Conservation (phyloP, 2,113 vertebrate genomes). For the Gnathonemus longibarbis region DNA sequence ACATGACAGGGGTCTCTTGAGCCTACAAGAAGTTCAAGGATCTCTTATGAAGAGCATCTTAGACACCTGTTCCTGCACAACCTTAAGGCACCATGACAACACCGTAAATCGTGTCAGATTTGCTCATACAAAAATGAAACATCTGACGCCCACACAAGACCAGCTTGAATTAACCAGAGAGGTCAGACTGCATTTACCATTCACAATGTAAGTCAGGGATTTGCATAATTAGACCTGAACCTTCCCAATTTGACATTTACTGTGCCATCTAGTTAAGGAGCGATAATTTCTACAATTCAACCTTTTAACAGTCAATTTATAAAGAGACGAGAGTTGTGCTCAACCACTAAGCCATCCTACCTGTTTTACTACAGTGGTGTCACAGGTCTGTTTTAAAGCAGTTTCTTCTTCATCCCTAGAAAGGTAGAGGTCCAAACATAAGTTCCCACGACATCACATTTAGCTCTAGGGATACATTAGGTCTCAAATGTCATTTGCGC, state of each 20-base stretch:
- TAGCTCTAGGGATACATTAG: neutral
- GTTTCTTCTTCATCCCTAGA: neutral
- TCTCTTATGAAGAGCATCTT: neutral
- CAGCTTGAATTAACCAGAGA: neutral
- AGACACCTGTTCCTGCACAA: neutral
- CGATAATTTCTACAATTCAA: neutral
- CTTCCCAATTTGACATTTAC: neutral
- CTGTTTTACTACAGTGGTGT: neutral
- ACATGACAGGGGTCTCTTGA: neutral
- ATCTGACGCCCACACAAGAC: neutral
- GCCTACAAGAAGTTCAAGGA: neutral
- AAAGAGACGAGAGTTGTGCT: neutral
- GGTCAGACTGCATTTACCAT: neutral
- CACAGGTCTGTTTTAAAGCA: neutral
- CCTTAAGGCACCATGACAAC: neutral
- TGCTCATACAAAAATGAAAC: neutral
- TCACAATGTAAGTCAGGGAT: neutral
- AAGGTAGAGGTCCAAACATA: neutral
- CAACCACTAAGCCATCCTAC: neutral
- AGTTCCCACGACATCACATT: neutral
- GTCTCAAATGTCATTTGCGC: neutral
- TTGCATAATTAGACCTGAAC: neutral
- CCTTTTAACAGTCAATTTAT: neutral
- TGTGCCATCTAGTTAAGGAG: neutral
- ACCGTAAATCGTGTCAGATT: neutral